phyloP scores from a whole-genome alignment of 1,140 invertebrate genomes.

The Saccostrea glomerata region DNA sequence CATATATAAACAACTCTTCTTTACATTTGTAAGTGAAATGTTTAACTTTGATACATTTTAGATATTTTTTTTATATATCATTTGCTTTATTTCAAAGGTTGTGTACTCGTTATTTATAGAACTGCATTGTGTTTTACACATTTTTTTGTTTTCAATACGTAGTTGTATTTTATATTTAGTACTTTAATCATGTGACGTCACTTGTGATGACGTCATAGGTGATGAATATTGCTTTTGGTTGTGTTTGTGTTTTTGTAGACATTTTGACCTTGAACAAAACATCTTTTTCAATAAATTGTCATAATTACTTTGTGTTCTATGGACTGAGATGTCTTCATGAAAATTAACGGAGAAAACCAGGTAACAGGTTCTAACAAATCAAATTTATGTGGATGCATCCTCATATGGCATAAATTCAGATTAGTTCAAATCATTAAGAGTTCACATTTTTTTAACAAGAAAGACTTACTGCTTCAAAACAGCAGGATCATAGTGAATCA shows the following conservation, averaged over 20 bases:
- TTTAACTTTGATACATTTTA: not conserved
- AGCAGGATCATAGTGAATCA: too few relatives aligned
- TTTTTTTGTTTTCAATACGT: not conserved
- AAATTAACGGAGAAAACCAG: too few relatives aligned
- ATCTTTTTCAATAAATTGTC: not conserved
- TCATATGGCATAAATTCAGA: too few relatives aligned
- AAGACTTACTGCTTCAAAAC: too few relatives aligned
- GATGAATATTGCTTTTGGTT: not conserved
- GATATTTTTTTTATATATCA: not conserved
- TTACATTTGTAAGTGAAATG: not conserved
- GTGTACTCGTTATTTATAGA: constrained; percentile 9
- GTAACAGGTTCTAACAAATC: too few relatives aligned
- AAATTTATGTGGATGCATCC: too few relatives aligned
- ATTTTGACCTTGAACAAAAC: not conserved
- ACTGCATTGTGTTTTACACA: not conserved
- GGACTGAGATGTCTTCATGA: too few relatives aligned
- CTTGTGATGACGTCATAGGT: not conserved
- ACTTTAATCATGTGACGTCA: not conserved
- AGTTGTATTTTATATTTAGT: not conserved
- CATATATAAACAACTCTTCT: not conserved
- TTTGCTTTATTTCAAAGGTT: not conserved
- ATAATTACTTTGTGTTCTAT: not conserved
- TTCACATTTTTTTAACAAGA: too few relatives aligned
- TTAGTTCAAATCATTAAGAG: too few relatives aligned
- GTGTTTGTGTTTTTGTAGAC: not conserved